phyloP scores from a whole-genome alignment of 2,888 invertebrate genomes.

The Drosophila peninsularis region DNA sequence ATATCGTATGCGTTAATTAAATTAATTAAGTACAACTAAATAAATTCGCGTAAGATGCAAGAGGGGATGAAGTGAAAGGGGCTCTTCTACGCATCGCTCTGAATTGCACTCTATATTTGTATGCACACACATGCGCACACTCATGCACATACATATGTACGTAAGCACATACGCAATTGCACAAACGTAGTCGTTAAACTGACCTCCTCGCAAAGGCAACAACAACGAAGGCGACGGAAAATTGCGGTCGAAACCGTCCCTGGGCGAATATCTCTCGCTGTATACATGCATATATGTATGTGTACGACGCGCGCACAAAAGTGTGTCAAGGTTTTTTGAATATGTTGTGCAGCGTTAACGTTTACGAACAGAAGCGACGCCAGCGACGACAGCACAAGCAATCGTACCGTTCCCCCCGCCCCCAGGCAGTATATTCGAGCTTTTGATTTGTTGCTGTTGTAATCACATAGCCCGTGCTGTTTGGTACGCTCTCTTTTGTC shows the following conservation, averaged over 20 bases:
- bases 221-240: slow-evolving; percentile 56
- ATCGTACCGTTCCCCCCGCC: slow-evolving; percentile 8
- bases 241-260: slow-evolving; percentile 83
- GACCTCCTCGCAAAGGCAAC: slow-evolving; percentile 66
- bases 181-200: slow-evolving; percentile 72
- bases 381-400: slow-evolving; percentile 36
- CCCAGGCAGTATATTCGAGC: slow-evolving; percentile 36
- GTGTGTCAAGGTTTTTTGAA: slow-evolving; percentile 84
- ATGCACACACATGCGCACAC: slow-evolving; percentile 9
- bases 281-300: slow-evolving; percentile 29
- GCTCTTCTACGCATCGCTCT: slow-evolving; percentile 73
- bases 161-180: slow-evolving; percentile 22
- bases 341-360: slow-evolving; percentile 80
- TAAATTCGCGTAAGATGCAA: slow-evolving; percentile 6
- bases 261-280: slow-evolving; percentile 72
- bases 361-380: slow-evolving; percentile 58
- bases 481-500: slow-evolving; percentile 38
- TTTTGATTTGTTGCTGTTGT: slow-evolving; percentile 60
- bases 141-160: slow-evolving; percentile 16
- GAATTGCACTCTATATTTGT: slow-evolving; percentile 41
- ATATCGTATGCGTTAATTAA: slow-evolving; percentile 58
- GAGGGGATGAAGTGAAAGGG: background rate
- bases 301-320: slow-evolving; percentile 75
- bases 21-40: slow-evolving; percentile 49
- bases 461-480: slow-evolving; percentile 39